Evolutionary conservation across 1,140 invertebrate species (phyloP).

Genomic region (Yoshiicerus persimilis): DNA sequence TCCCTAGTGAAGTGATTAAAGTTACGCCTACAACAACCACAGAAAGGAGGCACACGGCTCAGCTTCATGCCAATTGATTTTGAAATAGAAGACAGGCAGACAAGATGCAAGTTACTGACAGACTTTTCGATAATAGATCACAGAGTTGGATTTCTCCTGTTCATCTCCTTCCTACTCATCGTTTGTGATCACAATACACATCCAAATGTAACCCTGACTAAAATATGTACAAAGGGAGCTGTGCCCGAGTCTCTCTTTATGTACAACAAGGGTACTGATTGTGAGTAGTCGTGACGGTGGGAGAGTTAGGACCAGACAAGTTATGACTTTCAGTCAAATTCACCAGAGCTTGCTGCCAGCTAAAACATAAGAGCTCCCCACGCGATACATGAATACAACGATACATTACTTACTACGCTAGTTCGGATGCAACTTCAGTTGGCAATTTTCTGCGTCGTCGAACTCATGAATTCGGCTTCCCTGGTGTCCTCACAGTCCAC

Average conservation of each 20-base stretch:
- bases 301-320: not conserved
- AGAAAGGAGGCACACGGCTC: not conserved
- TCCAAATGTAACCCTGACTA: no score
- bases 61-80: not conserved
- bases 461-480: not conserved
- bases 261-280: not conserved
- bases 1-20: no score
- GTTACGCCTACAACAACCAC: not conserved
- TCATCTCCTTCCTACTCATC: not conserved
- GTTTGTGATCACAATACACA: not conserved
- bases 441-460: conserved; percentile 28
- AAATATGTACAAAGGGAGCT: no score
- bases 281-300: not conserved
- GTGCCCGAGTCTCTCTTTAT: not conserved
- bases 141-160: not conserved
- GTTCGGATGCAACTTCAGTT: conserved; percentile 8
- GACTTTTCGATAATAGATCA: not conserved
- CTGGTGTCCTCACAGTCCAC: not conserved
- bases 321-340: not conserved
- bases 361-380: not conserved
- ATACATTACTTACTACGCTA: not conserved
- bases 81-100: not conserved
- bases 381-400: not conserved
- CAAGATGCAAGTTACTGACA: not conserved
- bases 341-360: not conserved